Evolutionary conservation across 1,140 invertebrate genomes (phyloP).

Genomic region (Heliconius melpomene): DNA sequence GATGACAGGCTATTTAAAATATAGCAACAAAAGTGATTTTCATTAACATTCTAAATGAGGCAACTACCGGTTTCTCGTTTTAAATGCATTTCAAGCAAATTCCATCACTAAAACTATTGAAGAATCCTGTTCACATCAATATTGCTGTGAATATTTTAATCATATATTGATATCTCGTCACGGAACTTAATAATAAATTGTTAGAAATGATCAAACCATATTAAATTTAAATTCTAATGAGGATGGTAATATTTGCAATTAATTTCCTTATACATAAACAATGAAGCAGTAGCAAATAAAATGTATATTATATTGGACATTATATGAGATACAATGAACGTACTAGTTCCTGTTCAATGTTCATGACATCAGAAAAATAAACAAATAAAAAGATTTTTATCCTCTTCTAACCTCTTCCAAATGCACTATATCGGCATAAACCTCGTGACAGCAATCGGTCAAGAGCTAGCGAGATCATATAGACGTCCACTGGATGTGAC

Average conservation of each 20-base stretch:
- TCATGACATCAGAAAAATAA: not conserved
- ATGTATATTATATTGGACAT: not conserved
- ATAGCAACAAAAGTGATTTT: constrained; percentile 34
- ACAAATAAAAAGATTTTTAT: no score
- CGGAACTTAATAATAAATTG: constrained; percentile 29
- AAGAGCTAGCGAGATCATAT: no score
- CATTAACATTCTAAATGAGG: constrained; percentile 35
- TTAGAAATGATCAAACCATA: constrained; percentile 21
- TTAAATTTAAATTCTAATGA: constrained; percentile 19
- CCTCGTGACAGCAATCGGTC: no score
- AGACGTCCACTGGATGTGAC: no score
- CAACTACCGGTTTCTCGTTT: constrained; percentile 37
- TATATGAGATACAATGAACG: not conserved
- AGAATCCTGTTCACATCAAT: constrained; percentile 38
- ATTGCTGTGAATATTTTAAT: constrained; percentile 19
- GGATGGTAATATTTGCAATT: not conserved
- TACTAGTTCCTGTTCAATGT: not conserved
- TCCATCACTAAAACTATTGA: constrained; percentile 29
- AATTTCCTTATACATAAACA: not conserved
- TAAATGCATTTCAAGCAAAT: constrained; percentile 40
- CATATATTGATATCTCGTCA: constrained; percentile 15
- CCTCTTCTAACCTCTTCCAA: no score
- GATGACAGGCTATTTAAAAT: constrained; percentile 22
- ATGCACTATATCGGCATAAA: no score
- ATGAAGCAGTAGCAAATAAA: not conserved